phyloP scores from a whole-genome alignment of 2,888 invertebrate genomes.

The Pseudanteris insignis region DNA sequence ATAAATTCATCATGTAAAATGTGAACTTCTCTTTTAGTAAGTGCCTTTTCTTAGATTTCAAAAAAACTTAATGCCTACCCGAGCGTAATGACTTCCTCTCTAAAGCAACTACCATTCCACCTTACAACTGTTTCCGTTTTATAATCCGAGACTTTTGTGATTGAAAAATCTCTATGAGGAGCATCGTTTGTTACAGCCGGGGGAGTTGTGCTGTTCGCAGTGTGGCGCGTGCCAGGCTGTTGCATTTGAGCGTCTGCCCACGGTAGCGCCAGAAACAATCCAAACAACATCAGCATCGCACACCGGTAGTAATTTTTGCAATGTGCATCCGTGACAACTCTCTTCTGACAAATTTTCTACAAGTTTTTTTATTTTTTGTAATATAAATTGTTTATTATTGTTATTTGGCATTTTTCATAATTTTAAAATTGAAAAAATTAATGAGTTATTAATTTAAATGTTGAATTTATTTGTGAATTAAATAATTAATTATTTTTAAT shows the following conservation, averaged over 20 bases:
- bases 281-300: slow-evolving; percentile 34
- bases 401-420: background rate
- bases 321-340: slow-evolving; percentile 4
- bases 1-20: no score
- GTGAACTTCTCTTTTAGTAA: no score
- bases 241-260: slow-evolving; percentile 34
- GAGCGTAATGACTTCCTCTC: slow-evolving; percentile 57
- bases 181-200: slow-evolving; percentile 8
- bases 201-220: slow-evolving; percentile 31
- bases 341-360: background rate
- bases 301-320: slow-evolving; percentile 17
- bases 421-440: no score
- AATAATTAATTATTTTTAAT: no score
- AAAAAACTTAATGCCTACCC: slow-evolving; percentile 60
- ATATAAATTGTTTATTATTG: no score
- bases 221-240: slow-evolving; percentile 30
- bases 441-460: no score
- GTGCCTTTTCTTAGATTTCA: no score
- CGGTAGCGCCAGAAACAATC: slow-evolving; percentile 33
- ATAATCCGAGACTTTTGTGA: slow-evolving; percentile 17
- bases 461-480: background rate
- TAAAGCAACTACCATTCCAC: slow-evolving; percentile 58
- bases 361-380: slow-evolving; percentile 5
- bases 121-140: slow-evolving; percentile 45
- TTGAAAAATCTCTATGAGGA: slow-evolving; percentile 13